Evolutionary conservation across 2,113 vertebrate genomes (phyloP), one percentile per base, ranked within the genome.

Genomic region (Tragelaphus scriptus): DNA sequence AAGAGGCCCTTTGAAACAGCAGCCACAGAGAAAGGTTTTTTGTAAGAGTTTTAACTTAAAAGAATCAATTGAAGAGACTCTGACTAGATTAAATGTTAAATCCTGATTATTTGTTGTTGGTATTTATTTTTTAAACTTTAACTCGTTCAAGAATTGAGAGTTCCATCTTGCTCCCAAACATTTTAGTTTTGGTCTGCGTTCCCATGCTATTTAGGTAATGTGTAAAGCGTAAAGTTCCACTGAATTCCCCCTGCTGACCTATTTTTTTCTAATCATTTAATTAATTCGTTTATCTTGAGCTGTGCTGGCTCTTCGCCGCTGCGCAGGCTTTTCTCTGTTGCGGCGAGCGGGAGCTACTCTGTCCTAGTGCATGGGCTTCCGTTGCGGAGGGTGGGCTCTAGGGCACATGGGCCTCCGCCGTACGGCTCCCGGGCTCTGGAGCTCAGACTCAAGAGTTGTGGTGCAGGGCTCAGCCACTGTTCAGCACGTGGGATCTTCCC

Each of bases 31-130:
- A 81, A 90, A 82, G 11, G 2, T n/a, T 63, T 95, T 87, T 58
- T 36, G 1, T 75, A 75, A 93, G 89, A 65, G 63, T 95, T 94
- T 96, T 90, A 80, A 80, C n/a, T 94, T 84, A 36, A 65, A 92
- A 87, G n/a, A 92, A 89, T 89, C 65, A 87, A 14, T 80, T 85
- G 49, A 68, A 59, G 7, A 85, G 11, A 55, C 25, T 58, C 19
- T 94, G 56, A 3, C 40, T 51, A 86, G 88, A 89, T 90, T 56
- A 51, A 93, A 15, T 87, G 49, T 81, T 94, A 88, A 65, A 14
- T 96, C 40, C 36, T 93, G 47, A 44, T 93, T 30, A 61, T 49
- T 40, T 55, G 1, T n/a, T 56, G 53, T 63, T 92, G 30, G 9
- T 30, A 6, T 68, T 61, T 91, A 32, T 61, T 92, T 90, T 85